Evolutionary conservation across 1,140 invertebrate genomes (phyloP).

Genomic region (Ylistrum balloti): DNA sequence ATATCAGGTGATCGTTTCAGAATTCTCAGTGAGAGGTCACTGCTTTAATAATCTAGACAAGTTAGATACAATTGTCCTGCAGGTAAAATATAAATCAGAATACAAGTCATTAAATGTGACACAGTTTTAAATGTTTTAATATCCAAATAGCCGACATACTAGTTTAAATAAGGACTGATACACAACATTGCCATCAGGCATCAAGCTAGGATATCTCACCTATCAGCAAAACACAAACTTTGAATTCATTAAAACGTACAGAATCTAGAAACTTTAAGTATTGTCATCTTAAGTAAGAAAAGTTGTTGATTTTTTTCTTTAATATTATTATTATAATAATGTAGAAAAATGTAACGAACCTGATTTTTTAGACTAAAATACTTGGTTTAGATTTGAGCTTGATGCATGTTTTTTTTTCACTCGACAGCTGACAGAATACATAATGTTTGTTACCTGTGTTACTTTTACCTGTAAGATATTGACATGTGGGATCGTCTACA

Average conservation of each 20-base stretch:
- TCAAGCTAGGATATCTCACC: neutral
- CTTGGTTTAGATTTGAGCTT: no score
- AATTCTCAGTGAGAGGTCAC: neutral
- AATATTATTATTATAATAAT: no score
- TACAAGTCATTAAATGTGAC: neutral
- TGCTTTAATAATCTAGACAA: neutral
- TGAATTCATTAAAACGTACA: neutral
- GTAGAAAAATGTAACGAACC: no score
- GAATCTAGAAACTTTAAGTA: neutral
- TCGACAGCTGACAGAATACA: no score
- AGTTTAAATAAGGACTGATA: neutral
- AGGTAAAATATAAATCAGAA: slow-evolving; percentile 18
- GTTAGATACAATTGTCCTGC: neutral
- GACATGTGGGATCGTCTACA: neutral
- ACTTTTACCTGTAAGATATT: neutral
- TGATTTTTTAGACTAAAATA: no score
- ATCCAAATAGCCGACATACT: neutral
- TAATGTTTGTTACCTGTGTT: neutral
- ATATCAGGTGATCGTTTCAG: neutral
- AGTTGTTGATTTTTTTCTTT: no score
- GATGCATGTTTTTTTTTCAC: no score
- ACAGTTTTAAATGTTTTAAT: slow-evolving; percentile 18
- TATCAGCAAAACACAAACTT: neutral
- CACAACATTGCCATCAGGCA: neutral
- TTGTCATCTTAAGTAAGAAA: no score